Base-by-base conservation (phyloP, 2,888 invertebrate species). In the Chloroclysta siterata region DNA sequence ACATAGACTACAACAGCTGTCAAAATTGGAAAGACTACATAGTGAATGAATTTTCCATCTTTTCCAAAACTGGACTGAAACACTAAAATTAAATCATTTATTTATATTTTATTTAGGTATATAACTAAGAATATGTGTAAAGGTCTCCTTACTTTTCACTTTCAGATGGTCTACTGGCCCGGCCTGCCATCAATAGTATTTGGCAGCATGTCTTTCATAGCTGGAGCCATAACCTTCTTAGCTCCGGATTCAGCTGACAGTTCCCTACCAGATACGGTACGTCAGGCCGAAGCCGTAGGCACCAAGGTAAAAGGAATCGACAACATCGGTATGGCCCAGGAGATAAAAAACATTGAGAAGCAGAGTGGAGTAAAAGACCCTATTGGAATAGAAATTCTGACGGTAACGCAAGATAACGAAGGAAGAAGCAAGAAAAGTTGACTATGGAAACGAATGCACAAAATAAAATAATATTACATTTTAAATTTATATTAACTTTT, bases 101-200 rank as follows among this genome's bases (percentile, higher is more conserved):
- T 22, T 22, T 2, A 1, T 22, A 22, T 22, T 22, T 3, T 22
- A 22, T 22, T 22, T 22, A n/a, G n/a, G n/a, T n/a, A 2, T 22
- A 3, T 22, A 22, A 22, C 22, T 2, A 22, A 33, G 33, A 33
- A 33, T 6, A 33, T 33, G 33, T 33, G 8, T 6, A 7, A 8
- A 11, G 10, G 3, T 11, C 8, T 39, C 2, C 8, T 11, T 11
- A 11, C 6, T 11, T 39, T 11, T 39, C 8, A 39, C 11, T 83
- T 82, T 51, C 80, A 89, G 89, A 79, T 84, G 66, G 72, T 73
- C 4, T 88, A 85, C 70, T 89, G 90, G 88, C 65, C 72, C 2
- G 90, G 90, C n/a, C 72, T 90, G 0, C 89, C 90, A 0, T 80
- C 89, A 0, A 52, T 89, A 1, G 68, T 86, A 1, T 90, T 90